Evolutionary conservation across 2,113 vertebrate species (phyloP).

Genomic region (Gallinago undulata): DNA sequence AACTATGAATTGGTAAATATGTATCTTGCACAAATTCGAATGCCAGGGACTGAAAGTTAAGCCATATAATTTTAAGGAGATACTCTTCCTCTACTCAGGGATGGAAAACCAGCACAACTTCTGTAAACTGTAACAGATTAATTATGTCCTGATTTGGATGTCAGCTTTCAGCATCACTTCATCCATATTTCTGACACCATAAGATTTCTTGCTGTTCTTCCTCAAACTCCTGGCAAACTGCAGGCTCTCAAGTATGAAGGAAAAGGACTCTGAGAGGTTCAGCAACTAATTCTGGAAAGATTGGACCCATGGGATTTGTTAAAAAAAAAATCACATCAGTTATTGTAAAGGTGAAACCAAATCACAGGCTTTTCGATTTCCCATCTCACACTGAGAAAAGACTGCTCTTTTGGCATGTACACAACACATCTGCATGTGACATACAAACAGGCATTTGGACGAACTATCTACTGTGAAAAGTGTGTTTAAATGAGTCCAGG

Average conservation of each 20-base stretch:
- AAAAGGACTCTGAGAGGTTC: neutral
- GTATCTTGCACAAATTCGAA: neutral
- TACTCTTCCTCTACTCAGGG: neutral
- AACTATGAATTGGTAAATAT: neutral
- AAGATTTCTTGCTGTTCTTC: neutral
- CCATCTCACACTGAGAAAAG: neutral
- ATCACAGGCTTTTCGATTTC: neutral
- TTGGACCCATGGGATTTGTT: neutral
- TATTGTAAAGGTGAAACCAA: neutral
- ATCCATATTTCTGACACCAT: neutral
- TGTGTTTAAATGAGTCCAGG: neutral
- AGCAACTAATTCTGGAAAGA: neutral
- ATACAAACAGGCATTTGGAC: neutral
- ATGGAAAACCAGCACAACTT: neutral
- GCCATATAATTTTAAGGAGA: neutral
- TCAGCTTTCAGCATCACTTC: neutral
- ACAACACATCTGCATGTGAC: neutral
- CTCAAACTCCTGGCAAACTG: neutral
- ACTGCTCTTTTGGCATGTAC: neutral
- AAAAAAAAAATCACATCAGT: neutral
- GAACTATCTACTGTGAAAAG: neutral
- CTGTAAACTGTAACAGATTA: neutral
- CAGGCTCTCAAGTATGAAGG: neutral
- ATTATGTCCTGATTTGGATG: neutral
- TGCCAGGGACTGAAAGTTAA: neutral